These are phyloP conservation scores for Falco columbarius DNA, from an alignment of 2,797 vertebrate genomes.

Conservation along the genomic window DNA sequence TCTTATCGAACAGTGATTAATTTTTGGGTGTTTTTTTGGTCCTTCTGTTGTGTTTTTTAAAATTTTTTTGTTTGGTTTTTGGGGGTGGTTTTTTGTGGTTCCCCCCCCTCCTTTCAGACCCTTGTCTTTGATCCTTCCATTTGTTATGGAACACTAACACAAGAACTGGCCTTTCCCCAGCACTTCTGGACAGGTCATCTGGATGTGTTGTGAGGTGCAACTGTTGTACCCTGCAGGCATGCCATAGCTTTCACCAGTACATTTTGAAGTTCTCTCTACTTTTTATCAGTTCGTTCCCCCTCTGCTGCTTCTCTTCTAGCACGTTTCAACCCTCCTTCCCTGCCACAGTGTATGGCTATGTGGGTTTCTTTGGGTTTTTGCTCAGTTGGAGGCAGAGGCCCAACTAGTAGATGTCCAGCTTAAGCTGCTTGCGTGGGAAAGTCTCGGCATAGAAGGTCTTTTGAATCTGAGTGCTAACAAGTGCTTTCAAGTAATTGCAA, in stretches of 20 bases:
- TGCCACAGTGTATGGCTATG: neutral
- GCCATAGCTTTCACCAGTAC: neutral
- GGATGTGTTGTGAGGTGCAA: neutral
- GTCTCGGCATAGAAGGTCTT: neutral
- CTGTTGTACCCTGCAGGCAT: neutral
- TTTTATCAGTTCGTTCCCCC: neutral
- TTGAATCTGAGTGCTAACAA: neutral
- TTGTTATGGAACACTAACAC: neutral
- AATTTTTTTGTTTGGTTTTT: neutral
- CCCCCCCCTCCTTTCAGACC: neutral
- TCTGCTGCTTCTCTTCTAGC: neutral
- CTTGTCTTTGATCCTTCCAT: neutral
- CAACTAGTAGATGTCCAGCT: neutral
- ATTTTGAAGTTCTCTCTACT: neutral
- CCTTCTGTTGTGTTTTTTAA: neutral
- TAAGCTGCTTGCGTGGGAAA: neutral
- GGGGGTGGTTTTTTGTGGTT: too few species aligned
- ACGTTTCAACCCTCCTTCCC: neutral
- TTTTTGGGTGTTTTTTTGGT: fast-evolving
- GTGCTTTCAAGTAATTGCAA: neutral
- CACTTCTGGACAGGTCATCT: neutral
- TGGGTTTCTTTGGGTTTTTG: neutral
- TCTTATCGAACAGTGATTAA: neutral
- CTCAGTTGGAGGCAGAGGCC: neutral
- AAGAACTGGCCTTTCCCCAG: neutral